Conservation (phyloP, 2,888 invertebrate species). For the Idaea dimidiata region DNA sequence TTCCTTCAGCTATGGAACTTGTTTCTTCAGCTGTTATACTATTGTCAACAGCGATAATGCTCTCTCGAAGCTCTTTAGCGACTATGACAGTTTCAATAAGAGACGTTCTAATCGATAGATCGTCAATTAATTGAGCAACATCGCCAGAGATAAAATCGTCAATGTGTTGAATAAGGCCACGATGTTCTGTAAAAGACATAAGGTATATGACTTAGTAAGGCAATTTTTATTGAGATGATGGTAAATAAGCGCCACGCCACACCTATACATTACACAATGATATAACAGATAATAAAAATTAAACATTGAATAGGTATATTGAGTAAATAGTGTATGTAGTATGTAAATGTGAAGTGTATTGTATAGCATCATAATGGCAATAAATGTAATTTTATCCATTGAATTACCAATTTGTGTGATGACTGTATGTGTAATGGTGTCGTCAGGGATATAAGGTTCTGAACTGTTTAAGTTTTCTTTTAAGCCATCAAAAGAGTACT, state of each 20-base stretch:
- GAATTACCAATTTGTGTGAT: not conserved
- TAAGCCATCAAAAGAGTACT: not conserved
- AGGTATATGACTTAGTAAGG: slow-evolving; percentile 8
- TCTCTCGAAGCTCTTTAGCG: slow-evolving; percentile 35
- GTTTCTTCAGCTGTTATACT: slow-evolving; percentile 19
- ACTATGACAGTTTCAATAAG: slow-evolving; percentile 34
- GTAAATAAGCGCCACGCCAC: not conserved
- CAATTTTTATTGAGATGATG: not conserved
- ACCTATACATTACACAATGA: not conserved
- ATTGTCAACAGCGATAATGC: slow-evolving; percentile 20
- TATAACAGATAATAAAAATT: not conserved
- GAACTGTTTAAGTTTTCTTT: not conserved
- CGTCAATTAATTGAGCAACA: slow-evolving; percentile 28
- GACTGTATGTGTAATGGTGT: not conserved
- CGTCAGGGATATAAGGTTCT: not conserved
- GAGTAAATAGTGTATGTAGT: not conserved
- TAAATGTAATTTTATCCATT: not conserved
- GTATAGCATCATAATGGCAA: not conserved
- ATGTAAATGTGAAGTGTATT: not conserved
- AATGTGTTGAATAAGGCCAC: slow-evolving; percentile 33
- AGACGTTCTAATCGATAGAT: slow-evolving; percentile 27
- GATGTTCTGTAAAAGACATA: slow-evolving; percentile 18
- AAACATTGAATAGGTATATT: not conserved
- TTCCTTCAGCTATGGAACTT: slow-evolving; percentile 12
- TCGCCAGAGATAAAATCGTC: slow-evolving; percentile 41